Percentiles rank a stretch among this genome's conserved stretches.
Conservation (phyloP, 1,140 invertebrate species). For the Zaprionus capensis region DNA sequence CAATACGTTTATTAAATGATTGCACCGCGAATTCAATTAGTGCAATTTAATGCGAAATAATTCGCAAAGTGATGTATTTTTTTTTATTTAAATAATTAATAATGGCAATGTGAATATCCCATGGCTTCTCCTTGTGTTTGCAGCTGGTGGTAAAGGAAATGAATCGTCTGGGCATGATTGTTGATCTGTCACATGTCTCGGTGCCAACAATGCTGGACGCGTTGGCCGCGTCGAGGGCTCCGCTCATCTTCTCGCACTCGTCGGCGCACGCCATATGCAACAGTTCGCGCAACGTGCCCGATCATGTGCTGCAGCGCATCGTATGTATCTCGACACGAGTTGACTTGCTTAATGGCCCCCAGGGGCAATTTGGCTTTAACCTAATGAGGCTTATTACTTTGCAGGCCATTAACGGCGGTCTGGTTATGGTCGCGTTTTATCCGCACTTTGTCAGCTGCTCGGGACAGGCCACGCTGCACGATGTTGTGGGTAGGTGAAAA, state of each 20-base stretch:
- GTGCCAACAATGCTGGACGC: conserved; percentile 92
- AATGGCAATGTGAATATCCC: background rate
- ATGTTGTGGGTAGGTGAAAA: conserved; percentile 89
- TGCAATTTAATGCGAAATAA: background rate
- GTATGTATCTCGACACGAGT: conserved; percentile 85
- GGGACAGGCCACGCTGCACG: conserved; percentile 89
- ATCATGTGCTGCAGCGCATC: conserved; percentile 91
- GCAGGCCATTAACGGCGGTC: conserved; percentile 89
- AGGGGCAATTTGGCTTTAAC: conserved; percentile 25
- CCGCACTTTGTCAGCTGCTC: conserved; percentile 93
- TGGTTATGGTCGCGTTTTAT: conserved; percentile 96
- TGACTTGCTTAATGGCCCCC: conserved; percentile 19
- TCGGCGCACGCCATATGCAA: conserved; percentile 93
- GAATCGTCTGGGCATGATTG: conserved; percentile 95
- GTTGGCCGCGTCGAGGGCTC: conserved; percentile 90
- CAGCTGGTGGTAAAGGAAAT: conserved; percentile 92
- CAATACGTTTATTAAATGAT: conserved; percentile 6
- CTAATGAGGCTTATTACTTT: conserved; percentile 35
- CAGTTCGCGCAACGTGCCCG: conserved; percentile 93
- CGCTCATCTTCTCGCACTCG: conserved; percentile 95
- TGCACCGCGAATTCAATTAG: conserved; percentile 6
- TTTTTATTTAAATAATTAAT: background rate
- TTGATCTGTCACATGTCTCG: conserved; percentile 94
- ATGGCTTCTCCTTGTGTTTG: background rate
- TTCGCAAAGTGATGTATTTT: background rate